Evolutionary conservation across 1,140 invertebrate genomes (phyloP).

Genomic region (Phymorhynchus buccinoides): DNA sequence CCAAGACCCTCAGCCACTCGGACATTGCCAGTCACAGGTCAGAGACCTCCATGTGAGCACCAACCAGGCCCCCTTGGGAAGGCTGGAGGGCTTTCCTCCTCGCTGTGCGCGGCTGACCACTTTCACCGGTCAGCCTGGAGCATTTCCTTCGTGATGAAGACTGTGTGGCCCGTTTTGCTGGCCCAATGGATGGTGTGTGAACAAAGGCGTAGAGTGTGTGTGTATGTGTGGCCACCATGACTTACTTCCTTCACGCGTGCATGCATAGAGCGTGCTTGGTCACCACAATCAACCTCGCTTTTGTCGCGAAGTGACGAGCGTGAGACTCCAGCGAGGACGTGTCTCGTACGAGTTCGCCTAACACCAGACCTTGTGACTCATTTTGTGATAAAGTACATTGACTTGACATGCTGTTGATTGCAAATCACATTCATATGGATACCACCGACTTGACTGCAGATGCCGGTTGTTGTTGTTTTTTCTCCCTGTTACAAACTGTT

Average conservation of each 20-base stretch:
- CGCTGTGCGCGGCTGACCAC: not conserved
- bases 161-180: not conserved
- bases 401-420: no score
- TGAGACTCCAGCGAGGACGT: not conserved
- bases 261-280: not conserved
- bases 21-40: slow-evolving; percentile 57
- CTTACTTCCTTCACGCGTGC: no score
- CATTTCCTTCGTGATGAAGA: not conserved
- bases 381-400: no score
- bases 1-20: slow-evolving; percentile 60
- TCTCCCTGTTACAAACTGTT: no score
- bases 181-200: not conserved
- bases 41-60: slow-evolving; percentile 63
- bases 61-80: no score
- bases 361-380: no score
- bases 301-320: not conserved
- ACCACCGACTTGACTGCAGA: no score
- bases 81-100: no score
- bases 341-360: not conserved
- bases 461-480: no score
- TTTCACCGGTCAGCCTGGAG: not conserved
- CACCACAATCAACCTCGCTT: not conserved
- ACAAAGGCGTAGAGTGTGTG: no score
- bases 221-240: no score
- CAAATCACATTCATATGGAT: no score